Evolutionary conservation across 2,797 vertebrate genomes (phyloP), one percentile per base, ranked within the genome.

Genomic region (Dipus sagitta): DNA sequence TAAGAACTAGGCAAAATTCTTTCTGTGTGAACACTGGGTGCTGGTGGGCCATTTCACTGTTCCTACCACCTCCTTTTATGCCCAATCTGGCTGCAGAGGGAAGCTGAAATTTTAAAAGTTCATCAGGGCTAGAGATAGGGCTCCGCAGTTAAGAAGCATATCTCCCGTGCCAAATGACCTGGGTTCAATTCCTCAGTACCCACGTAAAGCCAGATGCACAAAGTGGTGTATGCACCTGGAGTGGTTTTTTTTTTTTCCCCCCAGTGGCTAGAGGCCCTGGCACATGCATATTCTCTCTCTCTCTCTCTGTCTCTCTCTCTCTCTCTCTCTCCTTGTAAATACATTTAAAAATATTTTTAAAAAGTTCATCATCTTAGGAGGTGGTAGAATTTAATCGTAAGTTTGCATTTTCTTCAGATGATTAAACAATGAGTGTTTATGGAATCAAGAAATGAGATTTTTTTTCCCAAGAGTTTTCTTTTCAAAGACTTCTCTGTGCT

Each of bases 401-500:
- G 38, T 68, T 62, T 95, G 72, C 15, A 72, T 34, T 70, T 58
- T 95, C 92, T 97, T 96, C 86, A 86, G 34, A 95, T 96, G 95
- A 92, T 88, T 78, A 93, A 95, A 94, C 70, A 86, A 62, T 84
- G 64, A 60, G 77, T 93, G n/a, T 96, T 77, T 92, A 96, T 88
- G 18, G 93, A 97, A 95, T 94, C 70, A 92, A 92, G 87, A 88
- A 85, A 96, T 83, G 85, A 9, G 32, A 60, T 2, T 58, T 5
- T 2, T 52, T 38, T 11, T 0, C 60, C 60, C 60, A 23, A 13
- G 81, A 95, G 17, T 92, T 97, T 95, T 91, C 89, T 85, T 86
- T 91, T 95, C 15, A 12, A 92, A 97, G 82, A 76, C n/a, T 65
- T 93, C 78, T 95, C 92, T 96, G 93, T 97, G 88, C 32, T 10